Conservation (phyloP, 2,888 invertebrate genomes). For the Drosophila formosana region DNA sequence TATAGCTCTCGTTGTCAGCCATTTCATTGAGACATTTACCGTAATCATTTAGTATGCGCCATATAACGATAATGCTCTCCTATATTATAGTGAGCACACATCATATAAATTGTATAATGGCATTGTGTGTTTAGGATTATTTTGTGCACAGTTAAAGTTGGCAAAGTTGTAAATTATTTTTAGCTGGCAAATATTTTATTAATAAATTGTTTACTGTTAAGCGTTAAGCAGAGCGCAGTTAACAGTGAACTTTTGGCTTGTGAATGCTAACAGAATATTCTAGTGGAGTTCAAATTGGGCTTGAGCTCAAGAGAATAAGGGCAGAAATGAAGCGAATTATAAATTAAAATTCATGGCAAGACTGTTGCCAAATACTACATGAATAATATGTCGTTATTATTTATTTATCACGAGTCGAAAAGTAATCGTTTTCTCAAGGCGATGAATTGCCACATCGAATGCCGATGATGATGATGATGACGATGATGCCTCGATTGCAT, state of each 20-base stretch:
- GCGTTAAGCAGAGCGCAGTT: not conserved
- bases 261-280: not conserved
- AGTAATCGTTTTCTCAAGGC: slow-evolving; percentile 21
- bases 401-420: slow-evolving; percentile 21
- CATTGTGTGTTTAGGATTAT: slow-evolving; percentile 19
- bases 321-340: not conserved
- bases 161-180: slow-evolving; percentile 16
- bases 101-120: slow-evolving; percentile 3
- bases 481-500: not conserved
- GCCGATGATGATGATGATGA: slow-evolving; percentile 7
- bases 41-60: slow-evolving; percentile 52
- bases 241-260: not conserved
- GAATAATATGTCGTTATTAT: slow-evolving; percentile 18
- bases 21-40: slow-evolving; percentile 53
- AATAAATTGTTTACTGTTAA: slow-evolving; percentile 4
- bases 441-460: slow-evolving; percentile 24
- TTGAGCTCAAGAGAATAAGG: slow-evolving; percentile 7
- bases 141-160: not conserved
- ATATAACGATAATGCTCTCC: slow-evolving; percentile 12
- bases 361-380: not conserved
- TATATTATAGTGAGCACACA: slow-evolving; percentile 4
- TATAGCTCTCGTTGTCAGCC: slow-evolving; percentile 8
- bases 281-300: not conserved
- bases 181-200: slow-evolving; percentile 3
- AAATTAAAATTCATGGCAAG: slow-evolving; percentile 7